Percentiles rank a stretch among this genome's conserved stretches.
Conservation (phyloP, 2,797 vertebrate genomes). For the Odontamblyopus lacepedii region DNA sequence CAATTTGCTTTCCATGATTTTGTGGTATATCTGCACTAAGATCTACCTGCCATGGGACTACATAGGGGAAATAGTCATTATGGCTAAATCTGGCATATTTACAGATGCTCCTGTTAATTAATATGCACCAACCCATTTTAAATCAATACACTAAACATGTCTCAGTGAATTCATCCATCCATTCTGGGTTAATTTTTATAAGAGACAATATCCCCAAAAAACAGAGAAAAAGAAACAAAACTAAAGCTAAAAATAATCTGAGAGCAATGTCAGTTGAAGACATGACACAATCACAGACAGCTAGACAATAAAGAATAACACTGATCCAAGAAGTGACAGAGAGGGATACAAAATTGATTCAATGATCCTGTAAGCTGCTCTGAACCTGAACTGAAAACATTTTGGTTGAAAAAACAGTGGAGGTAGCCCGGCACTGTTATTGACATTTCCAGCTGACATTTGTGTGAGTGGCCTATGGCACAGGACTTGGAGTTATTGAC, state of each 20-base stretch:
- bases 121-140: too few species aligned
- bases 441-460: constrained; percentile 49
- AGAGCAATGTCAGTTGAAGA: neutral
- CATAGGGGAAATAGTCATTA: too few species aligned
- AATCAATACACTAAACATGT: too few species aligned
- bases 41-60: too few species aligned
- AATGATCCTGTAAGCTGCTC: constrained; percentile 3
- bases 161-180: too few species aligned
- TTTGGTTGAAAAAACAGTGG: neutral
- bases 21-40: too few species aligned
- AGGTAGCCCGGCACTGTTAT: constrained; percentile 11
- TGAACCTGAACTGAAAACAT: constrained; percentile 24
- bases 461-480: neutral
- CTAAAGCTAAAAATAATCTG: neutral
- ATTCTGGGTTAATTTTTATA: neutral
- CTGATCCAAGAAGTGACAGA: neutral
- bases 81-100: too few species aligned
- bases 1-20: too few species aligned
- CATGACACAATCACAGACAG: neutral
- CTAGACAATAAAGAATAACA: neutral
- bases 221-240: neutral
- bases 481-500: constrained; percentile 39
- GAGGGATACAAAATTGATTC: constrained; percentile 15
- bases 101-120: too few species aligned
- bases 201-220: neutral